phyloP scores from a whole-genome alignment of 1,140 invertebrate genomes.

The Centruroides vittatus region DNA sequence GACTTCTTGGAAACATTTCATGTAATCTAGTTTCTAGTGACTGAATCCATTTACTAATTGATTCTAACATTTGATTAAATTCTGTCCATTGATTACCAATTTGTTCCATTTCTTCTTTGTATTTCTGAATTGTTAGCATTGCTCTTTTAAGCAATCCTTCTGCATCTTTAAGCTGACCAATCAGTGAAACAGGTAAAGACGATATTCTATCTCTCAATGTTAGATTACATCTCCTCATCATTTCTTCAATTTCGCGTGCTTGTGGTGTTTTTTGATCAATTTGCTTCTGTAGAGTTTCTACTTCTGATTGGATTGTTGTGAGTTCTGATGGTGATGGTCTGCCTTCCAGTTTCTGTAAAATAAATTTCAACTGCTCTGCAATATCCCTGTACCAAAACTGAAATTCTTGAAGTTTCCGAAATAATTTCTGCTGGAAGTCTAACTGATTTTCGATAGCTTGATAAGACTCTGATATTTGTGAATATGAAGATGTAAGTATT shows the following conservation, averaged over 20 bases:
- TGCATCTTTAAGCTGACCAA: constrained; percentile 49
- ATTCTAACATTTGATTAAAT: constrained; percentile 6
- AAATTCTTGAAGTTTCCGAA: constrained; percentile 71
- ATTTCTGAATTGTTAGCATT: background rate
- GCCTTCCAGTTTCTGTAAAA: constrained; percentile 55
- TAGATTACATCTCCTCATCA: constrained; percentile 35
- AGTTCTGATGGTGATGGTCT: constrained; percentile 30
- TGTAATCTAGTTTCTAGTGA: too few species aligned
- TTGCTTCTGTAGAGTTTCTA: constrained; percentile 46
- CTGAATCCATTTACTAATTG: too few species aligned
- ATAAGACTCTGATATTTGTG: constrained; percentile 54
- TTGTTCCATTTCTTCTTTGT: constrained; percentile 5
- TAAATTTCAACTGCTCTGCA: constrained; percentile 59
- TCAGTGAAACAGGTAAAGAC: constrained; percentile 49
- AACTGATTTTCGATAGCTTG: constrained; percentile 37
- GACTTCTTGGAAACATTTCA: too few species aligned
- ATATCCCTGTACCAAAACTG: constrained; percentile 64
- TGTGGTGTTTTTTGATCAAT: constrained; percentile 51
- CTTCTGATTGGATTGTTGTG: constrained; percentile 23
- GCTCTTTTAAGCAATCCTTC: constrained; percentile 32
- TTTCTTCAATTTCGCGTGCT: constrained; percentile 48
- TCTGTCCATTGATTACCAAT: constrained; percentile 8
- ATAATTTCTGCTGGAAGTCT: constrained; percentile 53
- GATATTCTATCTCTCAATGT: constrained; percentile 49
- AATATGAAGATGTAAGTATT: constrained; percentile 55